Percentiles rank a stretch among this genome's conserved stretches.
Conservation (phyloP, 2,888 invertebrate genomes). For the Barypeithes pellucidus region DNA sequence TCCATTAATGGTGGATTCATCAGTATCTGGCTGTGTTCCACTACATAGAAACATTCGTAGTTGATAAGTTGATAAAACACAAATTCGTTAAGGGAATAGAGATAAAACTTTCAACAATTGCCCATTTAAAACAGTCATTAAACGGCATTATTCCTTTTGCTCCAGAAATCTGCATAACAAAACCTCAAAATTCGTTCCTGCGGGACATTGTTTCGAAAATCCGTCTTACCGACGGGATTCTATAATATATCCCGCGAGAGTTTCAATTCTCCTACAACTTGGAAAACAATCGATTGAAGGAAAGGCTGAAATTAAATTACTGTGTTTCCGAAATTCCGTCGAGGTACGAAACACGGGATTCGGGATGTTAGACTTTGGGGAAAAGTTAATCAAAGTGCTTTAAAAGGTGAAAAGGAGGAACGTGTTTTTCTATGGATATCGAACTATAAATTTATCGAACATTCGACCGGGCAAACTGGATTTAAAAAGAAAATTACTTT, state of each 20-base stretch:
- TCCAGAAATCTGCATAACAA: slow-evolving; percentile 43
- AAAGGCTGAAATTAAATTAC: slow-evolving; percentile 47
- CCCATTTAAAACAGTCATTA: slow-evolving; percentile 21
- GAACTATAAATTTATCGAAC: too few relatives aligned
- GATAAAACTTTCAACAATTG: neutral
- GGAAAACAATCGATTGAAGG: slow-evolving; percentile 48
- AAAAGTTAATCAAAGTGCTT: slow-evolving; percentile 23
- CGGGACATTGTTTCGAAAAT: slow-evolving; percentile 38
- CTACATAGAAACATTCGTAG: too few relatives aligned
- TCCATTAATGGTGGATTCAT: too few relatives aligned
- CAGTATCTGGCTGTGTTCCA: too few relatives aligned
- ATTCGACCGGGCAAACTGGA: too few relatives aligned
- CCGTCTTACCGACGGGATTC: slow-evolving; percentile 30
- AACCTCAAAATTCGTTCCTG: slow-evolving; percentile 35
- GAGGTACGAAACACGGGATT: slow-evolving; percentile 24
- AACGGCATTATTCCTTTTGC: slow-evolving; percentile 7
- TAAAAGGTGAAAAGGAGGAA: slow-evolving; percentile 1
- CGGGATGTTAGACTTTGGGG: neutral
- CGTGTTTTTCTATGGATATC: neutral
- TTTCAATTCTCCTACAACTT: slow-evolving; percentile 40
- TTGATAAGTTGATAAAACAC: neutral
- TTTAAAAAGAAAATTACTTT: too few relatives aligned
- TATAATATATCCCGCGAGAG: slow-evolving; percentile 43
- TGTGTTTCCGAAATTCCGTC: slow-evolving; percentile 28
- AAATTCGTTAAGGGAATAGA: neutral